phyloP scores from a whole-genome alignment of 2,113 vertebrate genomes.

The Oreotrochilus melanogaster region DNA sequence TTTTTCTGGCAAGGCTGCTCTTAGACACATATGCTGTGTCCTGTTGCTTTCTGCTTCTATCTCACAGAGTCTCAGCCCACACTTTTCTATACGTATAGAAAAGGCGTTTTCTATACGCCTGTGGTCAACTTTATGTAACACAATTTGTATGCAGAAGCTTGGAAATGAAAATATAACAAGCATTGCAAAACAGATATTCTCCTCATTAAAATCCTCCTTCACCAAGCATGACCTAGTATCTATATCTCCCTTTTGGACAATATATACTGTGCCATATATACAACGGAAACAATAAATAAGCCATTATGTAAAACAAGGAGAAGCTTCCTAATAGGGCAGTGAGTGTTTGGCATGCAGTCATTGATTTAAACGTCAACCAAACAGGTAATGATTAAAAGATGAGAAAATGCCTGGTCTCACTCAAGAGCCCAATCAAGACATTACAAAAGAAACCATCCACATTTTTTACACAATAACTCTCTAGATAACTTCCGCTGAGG shows the following conservation, averaged over 20 bases:
- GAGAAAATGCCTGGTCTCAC: constrained; percentile 22
- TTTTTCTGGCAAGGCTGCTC: neutral
- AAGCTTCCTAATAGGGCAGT: neutral
- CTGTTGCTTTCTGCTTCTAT: neutral
- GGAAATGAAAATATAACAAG: constrained; percentile 17
- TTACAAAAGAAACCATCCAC: neutral
- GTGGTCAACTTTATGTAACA: neutral
- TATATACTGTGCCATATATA: neutral
- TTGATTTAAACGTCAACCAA: constrained; percentile 45
- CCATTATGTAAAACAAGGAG: constrained; percentile 2
- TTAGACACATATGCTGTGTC: neutral
- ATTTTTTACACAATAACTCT: neutral
- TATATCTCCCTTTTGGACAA: constrained; percentile 1
- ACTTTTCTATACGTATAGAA: neutral
- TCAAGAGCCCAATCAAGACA: constrained; percentile 9
- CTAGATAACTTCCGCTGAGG: neutral
- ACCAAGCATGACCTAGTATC: neutral
- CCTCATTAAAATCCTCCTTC: constrained; percentile 33
- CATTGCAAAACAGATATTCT: neutral
- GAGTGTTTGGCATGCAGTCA: neutral
- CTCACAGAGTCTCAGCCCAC: neutral
- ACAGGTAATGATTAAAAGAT: constrained; percentile 46
- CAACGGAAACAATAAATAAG: constrained; percentile 44
- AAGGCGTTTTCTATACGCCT: too few species aligned
- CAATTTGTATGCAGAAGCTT: constrained; percentile 8